Base-by-base conservation (phyloP, 2,797 vertebrate species). In the Clarias pachynema region DNA sequence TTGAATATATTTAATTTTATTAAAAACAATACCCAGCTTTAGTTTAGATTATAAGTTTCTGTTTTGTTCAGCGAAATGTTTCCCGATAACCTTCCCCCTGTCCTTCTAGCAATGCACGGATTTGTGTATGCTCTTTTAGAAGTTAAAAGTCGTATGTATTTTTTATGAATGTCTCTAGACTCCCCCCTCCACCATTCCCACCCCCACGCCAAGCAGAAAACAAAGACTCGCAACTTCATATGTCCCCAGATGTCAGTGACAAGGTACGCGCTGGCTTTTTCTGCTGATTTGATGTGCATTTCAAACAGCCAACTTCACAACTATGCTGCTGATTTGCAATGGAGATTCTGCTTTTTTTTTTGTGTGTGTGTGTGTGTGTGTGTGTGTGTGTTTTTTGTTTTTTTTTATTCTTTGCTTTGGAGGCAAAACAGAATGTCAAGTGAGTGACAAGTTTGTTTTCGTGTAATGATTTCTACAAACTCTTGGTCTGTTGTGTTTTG, bases 201-300 rank as follows among this genome's bases (percentile, higher is more conserved):
- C 74, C 73, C 79, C 84, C 68, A 73, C 78, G 59, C 86, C 72
- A 83, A 85, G 85, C 68, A 91, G 87, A 87, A 90, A 97, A 96
- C 96, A 96, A 96, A 96, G 94, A 96, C 96, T 95, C 96, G 95
- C 97, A 97, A 97, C 97, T 97, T 97, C 96, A 97, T 96, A 97
- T 96, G 97, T 97, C 97, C 96, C 97, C 96, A 97, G 97, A 97
- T 98, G 97, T 98, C 98, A 98, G 97, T 97, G 97, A 97, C 97
- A 97, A 97, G 97, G 97, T 97, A 98, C 97, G 97, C 93, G 97
- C 96, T 95, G 96, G 96, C 96, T 97, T 96, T 96, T 92, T 89
- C 96, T 93, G 94, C 94, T 92, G 96, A 95, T 95, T 97, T 97
- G 97, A 97, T 96, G 96, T 96, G 97, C 97, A 96, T 97, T 98